Conservation (phyloP, 2,797 vertebrate genomes). For the Sebastes trivittatus region DNA sequence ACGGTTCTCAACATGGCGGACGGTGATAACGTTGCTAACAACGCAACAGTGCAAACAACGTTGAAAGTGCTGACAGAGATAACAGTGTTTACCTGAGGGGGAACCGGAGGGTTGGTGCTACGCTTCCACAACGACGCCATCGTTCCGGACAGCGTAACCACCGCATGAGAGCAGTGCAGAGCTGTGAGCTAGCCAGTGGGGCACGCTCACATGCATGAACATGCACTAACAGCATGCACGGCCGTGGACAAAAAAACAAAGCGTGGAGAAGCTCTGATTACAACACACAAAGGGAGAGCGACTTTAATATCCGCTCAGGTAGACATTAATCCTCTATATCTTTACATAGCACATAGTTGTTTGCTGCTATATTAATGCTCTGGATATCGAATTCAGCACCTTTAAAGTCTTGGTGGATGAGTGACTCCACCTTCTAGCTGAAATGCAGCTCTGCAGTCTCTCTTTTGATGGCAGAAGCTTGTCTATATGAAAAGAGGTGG, state of each 20-base stretch:
- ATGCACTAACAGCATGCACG: too few relatives aligned
- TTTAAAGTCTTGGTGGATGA: not conserved
- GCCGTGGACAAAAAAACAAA: too few relatives aligned
- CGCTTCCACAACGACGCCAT: not conserved
- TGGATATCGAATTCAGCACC: not conserved
- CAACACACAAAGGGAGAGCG: not conserved
- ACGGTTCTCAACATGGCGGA: not conserved
- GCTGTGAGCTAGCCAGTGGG: accelerated
- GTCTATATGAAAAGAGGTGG: not conserved
- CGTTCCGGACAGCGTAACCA: not conserved
- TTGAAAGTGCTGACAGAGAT: too few relatives aligned
- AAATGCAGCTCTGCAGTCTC: not conserved
- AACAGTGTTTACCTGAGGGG: too few relatives aligned
- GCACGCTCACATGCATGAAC: not conserved
- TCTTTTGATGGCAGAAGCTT: not conserved
- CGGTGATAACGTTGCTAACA: not conserved
- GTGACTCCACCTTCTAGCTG: not conserved
- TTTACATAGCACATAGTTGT: not conserved
- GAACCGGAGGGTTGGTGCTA: not conserved
- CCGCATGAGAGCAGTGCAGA: not conserved
- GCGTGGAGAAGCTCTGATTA: not conserved
- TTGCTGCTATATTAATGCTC: not conserved
- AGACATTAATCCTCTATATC: not conserved
- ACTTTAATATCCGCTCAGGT: not conserved
- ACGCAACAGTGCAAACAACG: too few relatives aligned